Base-by-base conservation (phyloP, 2,888 invertebrate species). In the Horisme vitalbata region DNA sequence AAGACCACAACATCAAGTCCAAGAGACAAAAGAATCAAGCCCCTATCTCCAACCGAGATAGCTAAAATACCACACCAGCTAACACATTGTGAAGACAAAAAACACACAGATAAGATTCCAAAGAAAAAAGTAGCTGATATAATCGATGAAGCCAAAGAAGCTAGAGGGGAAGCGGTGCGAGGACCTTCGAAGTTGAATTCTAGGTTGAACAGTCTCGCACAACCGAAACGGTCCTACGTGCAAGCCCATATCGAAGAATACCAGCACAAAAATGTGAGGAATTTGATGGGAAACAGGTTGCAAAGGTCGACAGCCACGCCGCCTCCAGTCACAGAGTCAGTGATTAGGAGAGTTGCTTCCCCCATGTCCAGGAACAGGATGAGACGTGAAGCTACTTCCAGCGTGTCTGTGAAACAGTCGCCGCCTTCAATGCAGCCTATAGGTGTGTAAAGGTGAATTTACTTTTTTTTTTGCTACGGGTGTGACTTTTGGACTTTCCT, bases 401-500 rank as follows among this genome's bases (percentile, higher is more conserved):
- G 15, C 33, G 55, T 51, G 15, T 49, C 66, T 23, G 57, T 59
- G 24, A 74, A 71, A 41, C 53, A 53, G 33, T 52, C 60, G 9
- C 28, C 65, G 21, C 50, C 67, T 34, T 49, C 72, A 28, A 53
- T 59, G 52, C 56, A 70, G 52, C 63, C 73, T 59, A 61, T 76
- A 86, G 87, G 87, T 87, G 79, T 79, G 86, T 86, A 84, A 83
- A 83, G 83, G 83, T 83, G 82, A 83, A 82, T 82, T 76, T 58
- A 57, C 52, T 59, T 66, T 30, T 50, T 34, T 33, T 36, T 44
- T 23, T 36, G 27, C 27, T 27, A 27, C 6, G 23, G n/a, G 2
- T 23, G n/a, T 3, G 2, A 4, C 9, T 9, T 23, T 23, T 23
- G n/a, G 23, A 3, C n/a, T 18, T 18, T 18, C 4, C 6, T 6